Conservation (phyloP, 2,797 vertebrate species). For the Meda fulgida region DNA sequence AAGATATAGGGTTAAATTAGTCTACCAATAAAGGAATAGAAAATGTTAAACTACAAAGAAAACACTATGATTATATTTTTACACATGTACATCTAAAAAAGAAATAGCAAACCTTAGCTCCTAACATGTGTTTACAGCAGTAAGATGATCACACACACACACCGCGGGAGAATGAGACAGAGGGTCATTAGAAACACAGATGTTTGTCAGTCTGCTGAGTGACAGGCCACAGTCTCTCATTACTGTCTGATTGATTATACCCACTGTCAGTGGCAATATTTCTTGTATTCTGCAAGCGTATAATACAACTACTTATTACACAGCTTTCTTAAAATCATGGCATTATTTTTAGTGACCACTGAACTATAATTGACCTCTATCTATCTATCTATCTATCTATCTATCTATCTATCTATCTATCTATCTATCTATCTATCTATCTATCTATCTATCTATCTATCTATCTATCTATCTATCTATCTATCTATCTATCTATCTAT, state of each 20-base stretch:
- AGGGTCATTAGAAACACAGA: constrained; percentile 48
- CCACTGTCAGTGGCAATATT: constrained; percentile 37
- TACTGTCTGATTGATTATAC: constrained; percentile 45
- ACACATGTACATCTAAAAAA: constrained; percentile 34
- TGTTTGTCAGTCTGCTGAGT: constrained; percentile 39
- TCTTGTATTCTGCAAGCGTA: background rate
- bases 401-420: background rate
- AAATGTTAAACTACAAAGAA: background rate
- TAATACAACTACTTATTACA: constrained; percentile 12
- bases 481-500: no score
- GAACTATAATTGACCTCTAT: background rate
- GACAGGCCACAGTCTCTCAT: constrained; percentile 51
- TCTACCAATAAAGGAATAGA: background rate
- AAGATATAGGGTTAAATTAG: background rate
- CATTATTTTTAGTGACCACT: background rate
- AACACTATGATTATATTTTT: background rate
- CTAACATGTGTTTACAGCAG: constrained; percentile 27
- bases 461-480: background rate
- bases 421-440: background rate
- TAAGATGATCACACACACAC: background rate
- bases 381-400: background rate
- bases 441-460: background rate
- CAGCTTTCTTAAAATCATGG: background rate
- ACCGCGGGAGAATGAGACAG: constrained; percentile 21
- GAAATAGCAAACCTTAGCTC: constrained; percentile 14